phyloP scores from a whole-genome alignment of 2,113 vertebrate genomes.

The Mus spicilegus region DNA sequence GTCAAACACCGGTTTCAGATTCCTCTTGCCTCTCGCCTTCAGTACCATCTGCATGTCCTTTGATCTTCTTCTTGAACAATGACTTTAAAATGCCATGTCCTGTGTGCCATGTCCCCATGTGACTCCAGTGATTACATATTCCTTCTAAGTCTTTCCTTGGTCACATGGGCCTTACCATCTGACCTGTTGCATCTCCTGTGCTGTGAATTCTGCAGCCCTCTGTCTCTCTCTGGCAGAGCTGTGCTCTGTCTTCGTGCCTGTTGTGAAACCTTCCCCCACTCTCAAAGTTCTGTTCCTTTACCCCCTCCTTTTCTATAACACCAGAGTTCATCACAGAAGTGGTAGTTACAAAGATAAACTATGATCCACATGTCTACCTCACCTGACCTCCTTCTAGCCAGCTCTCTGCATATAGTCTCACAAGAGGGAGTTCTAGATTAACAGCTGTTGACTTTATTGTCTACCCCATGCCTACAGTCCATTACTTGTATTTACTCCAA shows the following conservation, averaged over 20 bases:
- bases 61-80: neutral
- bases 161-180: neutral
- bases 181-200: neutral
- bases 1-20: neutral
- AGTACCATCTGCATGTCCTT: neutral
- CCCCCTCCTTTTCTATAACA: neutral
- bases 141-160: neutral
- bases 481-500: neutral
- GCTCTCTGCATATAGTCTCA: neutral
- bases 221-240: neutral
- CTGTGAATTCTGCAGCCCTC: neutral
- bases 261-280: neutral
- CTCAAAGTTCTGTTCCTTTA: neutral
- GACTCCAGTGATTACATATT: neutral
- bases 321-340: slow-evolving; percentile 1
- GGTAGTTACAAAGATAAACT: slow-evolving; percentile 5
- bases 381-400: neutral
- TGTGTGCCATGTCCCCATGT: too few relatives aligned
- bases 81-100: neutral
- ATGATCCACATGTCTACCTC: neutral
- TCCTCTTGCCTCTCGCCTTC: neutral
- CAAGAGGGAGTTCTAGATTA: neutral
- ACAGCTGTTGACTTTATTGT: neutral
- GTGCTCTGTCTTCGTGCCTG: neutral
- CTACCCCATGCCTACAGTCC: neutral